Conservation (phyloP, 2,888 invertebrate genomes). For the Cyclophora punctaria region DNA sequence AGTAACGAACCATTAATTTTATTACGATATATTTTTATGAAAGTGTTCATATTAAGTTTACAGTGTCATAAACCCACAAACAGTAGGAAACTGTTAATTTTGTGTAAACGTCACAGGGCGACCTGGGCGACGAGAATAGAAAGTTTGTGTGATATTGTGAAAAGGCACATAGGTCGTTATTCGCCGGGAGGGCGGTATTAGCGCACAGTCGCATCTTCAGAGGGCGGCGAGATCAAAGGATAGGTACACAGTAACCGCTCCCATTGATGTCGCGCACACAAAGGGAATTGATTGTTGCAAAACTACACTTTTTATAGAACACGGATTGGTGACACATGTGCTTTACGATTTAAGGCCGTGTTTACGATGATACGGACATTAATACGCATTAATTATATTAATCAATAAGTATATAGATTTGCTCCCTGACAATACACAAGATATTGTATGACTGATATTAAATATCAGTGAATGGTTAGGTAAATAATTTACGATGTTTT, state of each 20-base stretch:
- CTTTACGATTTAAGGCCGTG: constrained; percentile 27
- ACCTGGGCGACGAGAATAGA: constrained; percentile 11
- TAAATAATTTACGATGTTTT: too few species aligned
- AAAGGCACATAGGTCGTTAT: constrained; percentile 48
- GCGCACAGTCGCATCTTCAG: constrained; percentile 71
- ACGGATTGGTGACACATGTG: constrained; percentile 59
- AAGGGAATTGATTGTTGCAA: constrained; percentile 75
- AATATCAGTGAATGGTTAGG: too few species aligned
- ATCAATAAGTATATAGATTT: background rate
- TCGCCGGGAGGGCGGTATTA: constrained; percentile 54
- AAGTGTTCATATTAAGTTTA: background rate
- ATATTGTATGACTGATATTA: too few species aligned
- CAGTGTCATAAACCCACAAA: background rate
- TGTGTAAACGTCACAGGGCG: background rate
- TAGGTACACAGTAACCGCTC: constrained; percentile 71
- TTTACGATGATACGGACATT: constrained; percentile 16
- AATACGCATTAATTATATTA: background rate
- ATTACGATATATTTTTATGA: background rate
- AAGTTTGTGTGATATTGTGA: constrained; percentile 10
- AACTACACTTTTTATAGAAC: constrained; percentile 48
- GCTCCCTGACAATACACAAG: too few species aligned
- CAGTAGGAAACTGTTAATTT: background rate
- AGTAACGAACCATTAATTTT: background rate
- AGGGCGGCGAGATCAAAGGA: constrained; percentile 74
- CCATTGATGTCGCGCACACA: constrained; percentile 73